Percentiles rank a stretch among this genome's conserved stretches.
Conservation (phyloP, 2,797 vertebrate genomes). For the Characodon lateralis region DNA sequence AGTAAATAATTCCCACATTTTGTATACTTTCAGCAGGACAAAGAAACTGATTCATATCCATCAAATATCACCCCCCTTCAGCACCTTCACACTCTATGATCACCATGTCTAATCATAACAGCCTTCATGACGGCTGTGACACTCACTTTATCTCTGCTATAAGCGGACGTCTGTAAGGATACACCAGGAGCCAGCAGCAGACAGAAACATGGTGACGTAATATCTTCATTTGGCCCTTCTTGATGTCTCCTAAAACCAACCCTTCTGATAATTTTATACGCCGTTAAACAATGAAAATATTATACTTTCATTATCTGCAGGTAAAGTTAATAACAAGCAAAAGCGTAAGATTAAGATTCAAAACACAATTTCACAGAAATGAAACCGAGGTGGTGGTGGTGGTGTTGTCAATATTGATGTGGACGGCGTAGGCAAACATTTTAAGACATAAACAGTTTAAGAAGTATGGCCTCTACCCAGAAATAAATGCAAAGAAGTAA, state of each 20-base stretch:
- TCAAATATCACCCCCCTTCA: background rate
- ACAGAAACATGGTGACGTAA: constrained; percentile 54
- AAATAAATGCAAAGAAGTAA: too few species aligned
- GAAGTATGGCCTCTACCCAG: too few species aligned
- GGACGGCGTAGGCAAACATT: too few species aligned
- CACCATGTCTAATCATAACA: constrained; percentile 28
- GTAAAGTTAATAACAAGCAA: background rate
- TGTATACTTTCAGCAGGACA: background rate
- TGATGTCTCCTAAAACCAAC: constrained; percentile 22
- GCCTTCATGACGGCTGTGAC: constrained; percentile 4
- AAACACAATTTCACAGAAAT: background rate
- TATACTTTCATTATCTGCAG: background rate
- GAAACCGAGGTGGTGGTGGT: too few species aligned
- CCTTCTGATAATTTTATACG: background rate
- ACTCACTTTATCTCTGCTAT: constrained; percentile 43
- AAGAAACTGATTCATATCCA: background rate
- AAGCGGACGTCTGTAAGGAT: constrained; percentile 40
- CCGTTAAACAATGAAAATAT: background rate
- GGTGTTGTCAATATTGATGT: too few species aligned
- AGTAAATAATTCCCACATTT: background rate
- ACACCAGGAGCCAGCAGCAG: constrained; percentile 29
- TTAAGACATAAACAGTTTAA: too few species aligned
- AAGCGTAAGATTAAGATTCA: too few species aligned
- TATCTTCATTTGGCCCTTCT: constrained; percentile 36
- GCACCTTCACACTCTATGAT: background rate